phyloP scores from a whole-genome alignment of 2,888 invertebrate species.

The Drosophila mulleri region DNA sequence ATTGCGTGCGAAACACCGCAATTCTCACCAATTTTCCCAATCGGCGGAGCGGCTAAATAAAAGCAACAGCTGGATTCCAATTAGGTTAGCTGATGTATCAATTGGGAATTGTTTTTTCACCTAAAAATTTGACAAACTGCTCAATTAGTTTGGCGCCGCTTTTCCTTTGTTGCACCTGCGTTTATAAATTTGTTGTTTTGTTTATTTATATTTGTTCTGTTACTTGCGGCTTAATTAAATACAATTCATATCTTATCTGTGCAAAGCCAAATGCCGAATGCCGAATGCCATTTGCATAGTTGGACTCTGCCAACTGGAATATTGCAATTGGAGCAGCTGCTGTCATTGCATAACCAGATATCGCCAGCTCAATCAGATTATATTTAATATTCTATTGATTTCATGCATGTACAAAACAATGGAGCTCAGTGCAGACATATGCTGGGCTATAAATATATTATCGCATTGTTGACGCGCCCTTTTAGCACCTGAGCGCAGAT shows the following conservation, averaged over 20 bases:
- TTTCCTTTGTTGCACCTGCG: neutral
- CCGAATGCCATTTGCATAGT: conserved; percentile 4
- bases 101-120: conserved; percentile 1
- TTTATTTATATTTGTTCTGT: neutral
- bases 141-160: neutral
- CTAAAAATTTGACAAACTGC: neutral
- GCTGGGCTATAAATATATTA: conserved; percentile 10
- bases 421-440: conserved; percentile 1
- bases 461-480: conserved; percentile 16
- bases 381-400: neutral
- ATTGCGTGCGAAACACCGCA: conserved; percentile 60
- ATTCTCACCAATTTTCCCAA: conserved; percentile 31
- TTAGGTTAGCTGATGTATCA: conserved; percentile 48
- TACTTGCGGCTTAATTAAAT: neutral
- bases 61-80: conserved; percentile 20
- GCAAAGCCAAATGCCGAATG: neutral
- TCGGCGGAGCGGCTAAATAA: conserved; percentile 10
- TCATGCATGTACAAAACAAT: neutral
- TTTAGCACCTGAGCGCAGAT: conserved; percentile 27
- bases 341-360: conserved; percentile 23
- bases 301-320: neutral
- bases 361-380: conserved; percentile 1
- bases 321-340: conserved; percentile 3
- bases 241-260: conserved; percentile 20
- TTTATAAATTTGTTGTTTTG: neutral